These are phyloP conservation scores for Sinohyriopsis cumingii DNA, from an alignment of 2,888 invertebrate genomes.

Conservation along the genomic window DNA sequence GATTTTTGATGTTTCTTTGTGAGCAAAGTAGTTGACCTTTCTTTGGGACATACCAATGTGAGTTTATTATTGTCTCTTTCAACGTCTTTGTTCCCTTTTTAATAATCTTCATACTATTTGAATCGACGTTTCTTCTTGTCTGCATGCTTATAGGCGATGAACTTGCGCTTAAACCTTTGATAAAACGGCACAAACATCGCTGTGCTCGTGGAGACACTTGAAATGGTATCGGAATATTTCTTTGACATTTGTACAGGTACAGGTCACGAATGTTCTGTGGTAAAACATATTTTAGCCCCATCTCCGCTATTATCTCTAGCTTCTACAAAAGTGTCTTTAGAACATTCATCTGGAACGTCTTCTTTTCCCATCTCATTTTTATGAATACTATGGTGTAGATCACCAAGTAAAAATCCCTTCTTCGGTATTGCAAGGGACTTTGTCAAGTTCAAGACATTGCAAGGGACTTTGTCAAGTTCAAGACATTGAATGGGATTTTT, in stretches of 20 bases:
- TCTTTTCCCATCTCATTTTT: too few relatives aligned
- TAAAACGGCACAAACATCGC: slow-evolving; percentile 6
- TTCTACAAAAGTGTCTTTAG: too few relatives aligned
- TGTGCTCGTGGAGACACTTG: too few relatives aligned
- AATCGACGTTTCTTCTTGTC: slow-evolving; percentile 3
- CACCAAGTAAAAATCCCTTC: too few relatives aligned
- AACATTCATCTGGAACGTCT: too few relatives aligned
- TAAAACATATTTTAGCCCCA: too few relatives aligned
- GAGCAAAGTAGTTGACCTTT: slow-evolving; percentile 4
- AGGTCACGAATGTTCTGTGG: too few relatives aligned
- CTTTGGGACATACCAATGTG: slow-evolving; percentile 5
- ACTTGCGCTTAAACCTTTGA: slow-evolving; percentile 2
- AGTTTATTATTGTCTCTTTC: slow-evolving; percentile 5
- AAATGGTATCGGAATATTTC: too few relatives aligned
- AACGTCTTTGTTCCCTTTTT: background rate
- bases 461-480: slow-evolving; percentile 2
- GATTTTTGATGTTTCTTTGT: slow-evolving; percentile 11
- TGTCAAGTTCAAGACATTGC: slow-evolving; percentile 10
- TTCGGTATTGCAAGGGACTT: too few relatives aligned
- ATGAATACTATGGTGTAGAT: too few relatives aligned
- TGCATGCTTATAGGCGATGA: slow-evolving; percentile 3
- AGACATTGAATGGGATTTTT: slow-evolving; percentile 11
- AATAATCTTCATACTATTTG: background rate
- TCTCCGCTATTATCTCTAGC: background rate
- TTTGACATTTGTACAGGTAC: too few relatives aligned